Evolutionary conservation across 1,140 invertebrate genomes (phyloP).

Genomic region (Drosophila cardini): DNA sequence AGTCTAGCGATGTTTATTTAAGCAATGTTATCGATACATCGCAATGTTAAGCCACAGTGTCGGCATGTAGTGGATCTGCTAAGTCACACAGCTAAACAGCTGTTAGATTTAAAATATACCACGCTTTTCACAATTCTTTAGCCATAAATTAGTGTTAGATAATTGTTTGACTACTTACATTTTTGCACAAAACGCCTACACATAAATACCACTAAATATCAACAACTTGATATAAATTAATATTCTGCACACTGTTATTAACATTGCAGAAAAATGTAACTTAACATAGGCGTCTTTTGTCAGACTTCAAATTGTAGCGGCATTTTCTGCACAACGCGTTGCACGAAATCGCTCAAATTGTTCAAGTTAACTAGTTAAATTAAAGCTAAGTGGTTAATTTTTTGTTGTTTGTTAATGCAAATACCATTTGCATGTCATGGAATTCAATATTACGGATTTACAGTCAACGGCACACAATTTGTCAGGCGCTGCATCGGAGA

Average conservation of each 20-base stretch:
- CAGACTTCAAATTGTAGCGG: slow-evolving; percentile 69
- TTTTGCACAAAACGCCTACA: no score
- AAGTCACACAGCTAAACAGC: neutral
- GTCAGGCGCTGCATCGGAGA: slow-evolving; percentile 2
- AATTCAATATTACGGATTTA: slow-evolving; percentile 38
- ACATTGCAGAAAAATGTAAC: slow-evolving; percentile 19
- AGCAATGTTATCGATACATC: neutral
- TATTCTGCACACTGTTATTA: slow-evolving; percentile 25
- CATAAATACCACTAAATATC: no score
- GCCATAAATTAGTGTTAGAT: no score
- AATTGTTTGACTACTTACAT: no score
- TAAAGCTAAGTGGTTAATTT: slow-evolving; percentile 5
- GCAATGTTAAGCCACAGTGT: slow-evolving; percentile 1
- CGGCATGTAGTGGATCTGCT: neutral
- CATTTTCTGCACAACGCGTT: slow-evolving; percentile 49
- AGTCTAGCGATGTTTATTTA: neutral
- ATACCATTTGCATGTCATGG: slow-evolving; percentile 43
- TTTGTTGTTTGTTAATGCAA: neutral
- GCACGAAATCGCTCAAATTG: slow-evolving; percentile 2
- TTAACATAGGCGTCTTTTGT: slow-evolving; percentile 19
- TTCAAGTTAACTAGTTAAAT: neutral
- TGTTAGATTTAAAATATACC: slow-evolving; percentile 13
- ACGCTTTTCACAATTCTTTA: neutral
- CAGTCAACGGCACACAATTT: slow-evolving; percentile 8
- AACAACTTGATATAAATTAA: neutral